Conservation (phyloP, 2,797 vertebrate genomes). For the Pseudocheirus occidentalis region DNA sequence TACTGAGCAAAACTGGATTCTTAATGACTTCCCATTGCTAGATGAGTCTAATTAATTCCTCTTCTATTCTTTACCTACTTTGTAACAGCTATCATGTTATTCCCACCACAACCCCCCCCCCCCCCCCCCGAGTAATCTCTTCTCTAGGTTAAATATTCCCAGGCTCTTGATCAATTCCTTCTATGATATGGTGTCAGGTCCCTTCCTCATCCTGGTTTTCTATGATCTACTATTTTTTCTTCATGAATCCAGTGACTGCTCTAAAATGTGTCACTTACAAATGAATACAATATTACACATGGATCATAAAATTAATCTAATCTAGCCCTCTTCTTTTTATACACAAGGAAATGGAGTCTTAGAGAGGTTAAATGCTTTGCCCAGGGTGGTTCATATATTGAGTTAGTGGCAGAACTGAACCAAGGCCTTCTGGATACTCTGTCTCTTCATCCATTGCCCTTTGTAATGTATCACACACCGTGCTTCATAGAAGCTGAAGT, state of each 20-base stretch:
- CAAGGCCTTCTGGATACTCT: neutral
- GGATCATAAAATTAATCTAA: neutral
- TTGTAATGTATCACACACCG: slow-evolving; percentile 36
- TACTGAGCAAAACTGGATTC: neutral
- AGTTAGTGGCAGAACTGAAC: neutral
- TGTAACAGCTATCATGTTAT: neutral
- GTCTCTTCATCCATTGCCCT: neutral
- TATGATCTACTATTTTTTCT: neutral
- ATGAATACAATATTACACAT: neutral
- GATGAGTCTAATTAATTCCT: neutral
- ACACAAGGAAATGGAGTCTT: neutral
- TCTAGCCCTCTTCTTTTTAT: neutral
- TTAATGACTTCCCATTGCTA: neutral
- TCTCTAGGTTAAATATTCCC: neutral
- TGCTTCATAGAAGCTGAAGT: slow-evolving; percentile 2
- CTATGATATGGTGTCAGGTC: neutral
- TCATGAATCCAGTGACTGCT: neutral
- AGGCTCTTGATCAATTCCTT: neutral
- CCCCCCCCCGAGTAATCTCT: neutral
- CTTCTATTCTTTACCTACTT: neutral
- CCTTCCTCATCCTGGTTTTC: neutral
- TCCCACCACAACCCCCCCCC: no score
- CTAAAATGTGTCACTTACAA: neutral
- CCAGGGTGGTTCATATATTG: neutral
- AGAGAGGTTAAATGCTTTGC: neutral